Percentiles rank a stretch among this genome's conserved stretches.
Conservation (phyloP, 2,888 invertebrate genomes). For the Drosophila mercatorum region DNA sequence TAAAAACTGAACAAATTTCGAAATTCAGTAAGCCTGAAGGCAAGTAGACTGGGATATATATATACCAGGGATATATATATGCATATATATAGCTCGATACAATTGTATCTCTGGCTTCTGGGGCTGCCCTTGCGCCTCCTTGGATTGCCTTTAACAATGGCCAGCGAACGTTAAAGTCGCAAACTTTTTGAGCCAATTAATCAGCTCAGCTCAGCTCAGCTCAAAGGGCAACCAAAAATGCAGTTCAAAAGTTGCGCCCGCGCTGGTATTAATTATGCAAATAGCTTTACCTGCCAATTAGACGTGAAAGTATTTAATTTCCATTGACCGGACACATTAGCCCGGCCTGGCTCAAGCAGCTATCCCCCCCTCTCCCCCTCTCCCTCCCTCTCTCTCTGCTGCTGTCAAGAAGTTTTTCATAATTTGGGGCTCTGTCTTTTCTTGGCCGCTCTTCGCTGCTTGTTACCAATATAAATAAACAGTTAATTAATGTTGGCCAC, state of each 20-base stretch:
- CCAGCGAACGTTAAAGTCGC: no score
- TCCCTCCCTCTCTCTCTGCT: not conserved
- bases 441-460: not conserved
- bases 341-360: conserved; percentile 17
- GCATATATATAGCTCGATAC: not conserved
- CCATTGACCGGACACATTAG: conserved; percentile 57
- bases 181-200: conserved; percentile 12
- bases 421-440: conserved; percentile 38
- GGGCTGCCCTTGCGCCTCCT: not conserved
- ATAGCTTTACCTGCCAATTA: conserved; percentile 66
- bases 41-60: no score
- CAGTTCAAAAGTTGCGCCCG: conserved; percentile 13
- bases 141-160: not conserved
- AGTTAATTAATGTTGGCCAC: conserved; percentile 67
- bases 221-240: not conserved
- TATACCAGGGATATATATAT: not conserved
- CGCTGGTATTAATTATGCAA: conserved; percentile 67
- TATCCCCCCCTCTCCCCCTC: not conserved
- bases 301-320: conserved; percentile 61
- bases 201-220: conserved; percentile 24
- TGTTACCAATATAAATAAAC: conserved; percentile 61
- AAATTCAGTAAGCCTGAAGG: not conserved
- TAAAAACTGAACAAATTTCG: conserved; percentile 1
- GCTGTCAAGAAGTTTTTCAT: conserved; percentile 8
- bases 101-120: not conserved